Conservation (phyloP, 1,140 invertebrate species). For the Bombus haemorrhoidalis region DNA sequence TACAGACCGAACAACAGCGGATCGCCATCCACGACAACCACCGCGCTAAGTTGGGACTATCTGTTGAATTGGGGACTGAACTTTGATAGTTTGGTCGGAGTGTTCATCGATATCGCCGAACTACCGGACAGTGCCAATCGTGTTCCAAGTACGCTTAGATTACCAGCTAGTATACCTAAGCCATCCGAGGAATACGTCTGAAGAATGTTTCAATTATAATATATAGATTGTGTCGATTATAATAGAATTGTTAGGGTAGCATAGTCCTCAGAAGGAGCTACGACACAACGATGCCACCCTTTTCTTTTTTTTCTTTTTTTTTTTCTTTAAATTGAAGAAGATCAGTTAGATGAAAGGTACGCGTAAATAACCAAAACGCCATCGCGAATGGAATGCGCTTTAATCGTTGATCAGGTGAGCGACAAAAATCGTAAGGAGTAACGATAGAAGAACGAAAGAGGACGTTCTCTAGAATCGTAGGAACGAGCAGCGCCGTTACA, state of each 20-base stretch:
- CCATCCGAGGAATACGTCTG: conserved; percentile 92
- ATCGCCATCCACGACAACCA: conserved; percentile 85
- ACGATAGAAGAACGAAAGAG: background rate
- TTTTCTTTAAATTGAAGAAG: background rate
- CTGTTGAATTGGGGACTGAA: conserved; percentile 97
- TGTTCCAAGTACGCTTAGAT: conserved; percentile 85
- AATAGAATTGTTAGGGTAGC: background rate
- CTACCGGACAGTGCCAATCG: conserved; percentile 91
- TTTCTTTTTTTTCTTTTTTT: too few species aligned
- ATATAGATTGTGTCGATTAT: too few species aligned
- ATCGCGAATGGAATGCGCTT: conserved; percentile 19
- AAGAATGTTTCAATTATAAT: background rate
- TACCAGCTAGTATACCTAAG: conserved; percentile 87
- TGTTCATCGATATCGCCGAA: conserved; percentile 98
- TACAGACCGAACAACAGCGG: conserved; percentile 89
- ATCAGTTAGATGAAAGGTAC: background rate
- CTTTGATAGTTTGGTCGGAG: conserved; percentile 96
- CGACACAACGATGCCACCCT: background rate
- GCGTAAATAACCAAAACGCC: background rate
- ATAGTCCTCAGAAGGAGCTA: background rate
- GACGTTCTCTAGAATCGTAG: background rate
- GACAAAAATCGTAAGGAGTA: background rate
- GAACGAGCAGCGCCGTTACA: background rate
- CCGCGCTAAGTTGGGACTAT: conserved; percentile 94
- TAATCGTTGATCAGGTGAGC: background rate